Conservation (phyloP, 2,888 invertebrate genomes). For the Linnaemya tessellans region DNA sequence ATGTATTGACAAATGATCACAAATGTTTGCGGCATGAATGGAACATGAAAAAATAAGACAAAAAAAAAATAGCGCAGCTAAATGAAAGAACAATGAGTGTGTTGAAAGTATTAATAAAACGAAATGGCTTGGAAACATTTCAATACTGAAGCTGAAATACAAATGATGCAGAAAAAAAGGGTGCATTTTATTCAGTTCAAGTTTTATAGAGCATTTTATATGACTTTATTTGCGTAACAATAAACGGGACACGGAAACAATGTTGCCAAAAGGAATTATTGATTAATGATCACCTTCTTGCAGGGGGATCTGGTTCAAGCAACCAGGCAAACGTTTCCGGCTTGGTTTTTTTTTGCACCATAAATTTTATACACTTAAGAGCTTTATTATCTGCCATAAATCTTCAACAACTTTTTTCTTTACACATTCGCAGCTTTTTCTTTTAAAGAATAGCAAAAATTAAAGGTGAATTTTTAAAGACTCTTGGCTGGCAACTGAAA, state of each 20-base stretch:
- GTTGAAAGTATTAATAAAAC: slow-evolving; percentile 50
- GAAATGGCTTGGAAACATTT: slow-evolving; percentile 47
- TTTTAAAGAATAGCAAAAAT: too few relatives aligned
- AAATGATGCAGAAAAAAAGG: slow-evolving; percentile 42
- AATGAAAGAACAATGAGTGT: slow-evolving; percentile 52
- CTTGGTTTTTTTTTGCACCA: not conserved
- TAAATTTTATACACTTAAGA: too few relatives aligned
- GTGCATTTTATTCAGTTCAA: slow-evolving; percentile 31
- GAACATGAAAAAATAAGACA: not conserved
- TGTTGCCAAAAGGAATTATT: slow-evolving; percentile 40
- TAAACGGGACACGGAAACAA: slow-evolving; percentile 46
- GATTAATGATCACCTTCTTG: slow-evolving; percentile 38
- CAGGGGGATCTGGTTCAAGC: slow-evolving; percentile 21
- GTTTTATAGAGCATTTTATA: slow-evolving; percentile 45
- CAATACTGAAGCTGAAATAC: slow-evolving; percentile 33
- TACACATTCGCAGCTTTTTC: not conserved
- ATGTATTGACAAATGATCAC: slow-evolving; percentile 70
- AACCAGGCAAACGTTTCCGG: slow-evolving; percentile 36
- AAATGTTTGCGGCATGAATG: slow-evolving; percentile 44
- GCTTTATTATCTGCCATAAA: too few relatives aligned
- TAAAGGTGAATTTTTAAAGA: too few relatives aligned
- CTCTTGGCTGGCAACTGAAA: too few relatives aligned
- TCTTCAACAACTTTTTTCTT: not conserved
- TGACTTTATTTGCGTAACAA: slow-evolving; percentile 57
- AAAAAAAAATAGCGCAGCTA: slow-evolving; percentile 3